Conservation (phyloP, 1,140 invertebrate species). For the Phymastichus coffea region DNA sequence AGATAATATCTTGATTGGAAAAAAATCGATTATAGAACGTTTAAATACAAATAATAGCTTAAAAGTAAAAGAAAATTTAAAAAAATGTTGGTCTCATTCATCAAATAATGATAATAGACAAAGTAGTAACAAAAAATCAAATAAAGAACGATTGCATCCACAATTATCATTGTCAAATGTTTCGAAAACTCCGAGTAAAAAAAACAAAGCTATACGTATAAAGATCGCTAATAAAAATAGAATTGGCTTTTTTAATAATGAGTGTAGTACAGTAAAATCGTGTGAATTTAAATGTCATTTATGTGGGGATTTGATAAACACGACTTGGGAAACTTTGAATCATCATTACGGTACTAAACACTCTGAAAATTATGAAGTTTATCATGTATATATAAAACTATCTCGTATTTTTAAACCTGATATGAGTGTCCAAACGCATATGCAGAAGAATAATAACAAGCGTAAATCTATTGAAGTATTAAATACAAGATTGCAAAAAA, state of each 20-base stretch:
- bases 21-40: no score
- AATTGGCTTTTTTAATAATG: neutral
- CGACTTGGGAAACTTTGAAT: conserved; percentile 37
- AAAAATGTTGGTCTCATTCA: neutral
- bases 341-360: conserved; percentile 44
- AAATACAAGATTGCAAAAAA: conserved; percentile 30
- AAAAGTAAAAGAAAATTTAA: neutral
- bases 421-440: conserved; percentile 38
- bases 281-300: conserved; percentile 46
- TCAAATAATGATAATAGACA: neutral
- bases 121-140: no score
- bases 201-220: no score
- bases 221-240: neutral
- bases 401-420: conserved; percentile 34
- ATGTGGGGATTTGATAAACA: conserved; percentile 46
- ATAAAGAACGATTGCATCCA: neutral
- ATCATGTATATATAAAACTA: conserved; percentile 30
- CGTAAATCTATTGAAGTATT: conserved; percentile 29
- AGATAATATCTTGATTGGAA: neutral
- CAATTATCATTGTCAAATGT: no score
- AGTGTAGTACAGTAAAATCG: neutral
- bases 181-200: no score
- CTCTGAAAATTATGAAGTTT: conserved; percentile 37
- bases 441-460: conserved; percentile 36
- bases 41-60: neutral